Evolutionary conservation across 2,888 invertebrate genomes (phyloP).

Genomic region (Dryococelus australis): DNA sequence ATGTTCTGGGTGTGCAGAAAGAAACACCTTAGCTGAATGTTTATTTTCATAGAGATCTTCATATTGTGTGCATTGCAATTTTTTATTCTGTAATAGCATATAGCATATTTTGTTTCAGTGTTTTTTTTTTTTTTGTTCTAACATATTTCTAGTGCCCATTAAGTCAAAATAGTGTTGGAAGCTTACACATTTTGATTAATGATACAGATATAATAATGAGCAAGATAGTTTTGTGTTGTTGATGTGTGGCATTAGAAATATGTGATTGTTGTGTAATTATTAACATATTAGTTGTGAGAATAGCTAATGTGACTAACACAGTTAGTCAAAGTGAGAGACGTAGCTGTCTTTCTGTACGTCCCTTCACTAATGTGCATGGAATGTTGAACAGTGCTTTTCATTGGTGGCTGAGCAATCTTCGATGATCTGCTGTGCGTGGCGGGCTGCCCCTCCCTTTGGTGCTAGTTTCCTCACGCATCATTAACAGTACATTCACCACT

Average conservation of each 20-base stretch:
- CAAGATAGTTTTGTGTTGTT: neutral
- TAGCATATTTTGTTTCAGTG: neutral
- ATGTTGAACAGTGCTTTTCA: neutral
- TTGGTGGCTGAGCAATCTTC: slow-evolving; percentile 1
- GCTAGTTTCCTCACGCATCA: too few relatives aligned
- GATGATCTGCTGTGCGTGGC: neutral
- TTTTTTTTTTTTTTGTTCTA: neutral
- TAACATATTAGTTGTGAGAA: slow-evolving; percentile 8
- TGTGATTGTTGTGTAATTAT: neutral
- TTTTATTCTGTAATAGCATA: neutral
- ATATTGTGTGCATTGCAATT: neutral
- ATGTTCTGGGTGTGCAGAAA: too few relatives aligned
- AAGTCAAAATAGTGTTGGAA: neutral
- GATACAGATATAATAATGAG: neutral
- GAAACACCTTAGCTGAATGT: neutral
- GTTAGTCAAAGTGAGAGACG: neutral
- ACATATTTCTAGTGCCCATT: neutral
- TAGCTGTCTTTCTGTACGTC: slow-evolving; percentile 20
- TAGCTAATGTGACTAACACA: slow-evolving; percentile 17
- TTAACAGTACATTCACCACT: neutral
- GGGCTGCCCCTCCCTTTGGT: neutral
- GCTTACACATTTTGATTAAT: neutral
- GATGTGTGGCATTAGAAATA: slow-evolving; percentile 4
- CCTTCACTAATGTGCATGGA: slow-evolving; percentile 29
- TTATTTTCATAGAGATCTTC: neutral